phyloP scores from a whole-genome alignment of 1,140 invertebrate species.

The Temnothorax longispinosus region DNA sequence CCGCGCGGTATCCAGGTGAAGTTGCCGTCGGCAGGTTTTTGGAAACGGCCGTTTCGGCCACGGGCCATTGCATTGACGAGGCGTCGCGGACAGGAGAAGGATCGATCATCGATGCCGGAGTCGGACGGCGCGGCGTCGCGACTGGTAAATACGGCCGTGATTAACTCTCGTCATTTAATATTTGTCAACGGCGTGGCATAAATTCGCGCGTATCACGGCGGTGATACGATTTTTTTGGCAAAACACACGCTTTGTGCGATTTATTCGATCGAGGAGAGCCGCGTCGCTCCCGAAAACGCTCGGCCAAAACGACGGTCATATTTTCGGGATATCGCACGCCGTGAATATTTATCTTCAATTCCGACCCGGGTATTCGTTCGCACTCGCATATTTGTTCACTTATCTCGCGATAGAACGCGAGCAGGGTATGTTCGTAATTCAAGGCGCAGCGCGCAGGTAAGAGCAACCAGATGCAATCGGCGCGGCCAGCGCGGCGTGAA shows the following conservation, averaged over 20 bases:
- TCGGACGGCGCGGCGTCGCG: neutral
- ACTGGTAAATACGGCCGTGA: neutral
- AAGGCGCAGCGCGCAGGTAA: neutral
- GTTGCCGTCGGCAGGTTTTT: neutral
- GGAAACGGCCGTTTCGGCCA: neutral
- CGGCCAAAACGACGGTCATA: neutral
- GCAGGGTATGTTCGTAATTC: neutral
- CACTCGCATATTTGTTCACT: slow-evolving; percentile 20
- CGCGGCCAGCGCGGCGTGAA: neutral
- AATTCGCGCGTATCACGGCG: neutral
- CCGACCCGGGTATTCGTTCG: neutral
- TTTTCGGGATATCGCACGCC: neutral
- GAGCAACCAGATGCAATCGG: slow-evolving; percentile 14
- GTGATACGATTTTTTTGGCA: neutral
- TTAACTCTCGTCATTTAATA: neutral
- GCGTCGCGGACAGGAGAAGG: neutral
- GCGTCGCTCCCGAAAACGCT: neutral
- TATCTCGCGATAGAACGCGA: neutral
- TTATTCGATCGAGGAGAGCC: neutral
- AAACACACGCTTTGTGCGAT: neutral
- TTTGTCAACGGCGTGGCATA: neutral
- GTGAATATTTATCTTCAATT: slow-evolving; percentile 20
- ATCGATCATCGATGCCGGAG: neutral
- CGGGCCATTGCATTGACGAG: neutral
- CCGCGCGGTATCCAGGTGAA: neutral